These are phyloP conservation scores for Hypomecis punctinalis DNA, from an alignment of 2,888 invertebrate species.

Conservation along the genomic window DNA sequence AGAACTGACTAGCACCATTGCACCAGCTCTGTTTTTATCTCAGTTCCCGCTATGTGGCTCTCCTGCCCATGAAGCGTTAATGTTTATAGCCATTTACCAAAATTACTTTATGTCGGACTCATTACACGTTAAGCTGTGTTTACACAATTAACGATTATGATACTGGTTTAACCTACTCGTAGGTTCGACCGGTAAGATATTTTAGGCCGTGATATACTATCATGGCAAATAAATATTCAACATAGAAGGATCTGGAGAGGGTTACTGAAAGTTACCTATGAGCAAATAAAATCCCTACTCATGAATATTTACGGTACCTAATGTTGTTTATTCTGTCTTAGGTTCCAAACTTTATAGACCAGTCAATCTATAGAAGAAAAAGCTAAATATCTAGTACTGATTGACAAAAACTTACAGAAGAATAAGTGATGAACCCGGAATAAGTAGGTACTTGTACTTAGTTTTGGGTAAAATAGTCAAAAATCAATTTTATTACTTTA, in stretches of 20 bases:
- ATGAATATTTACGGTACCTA: background rate
- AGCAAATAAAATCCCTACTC: background rate
- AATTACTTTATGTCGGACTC: constrained; percentile 42
- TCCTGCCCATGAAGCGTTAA: constrained; percentile 31
- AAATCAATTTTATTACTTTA: too few species aligned
- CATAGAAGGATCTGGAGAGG: background rate
- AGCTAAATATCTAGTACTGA: background rate
- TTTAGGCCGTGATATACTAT: background rate
- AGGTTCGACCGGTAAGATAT: constrained; percentile 1
- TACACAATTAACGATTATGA: constrained; percentile 42
- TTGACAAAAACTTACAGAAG: background rate
- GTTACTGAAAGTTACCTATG: background rate
- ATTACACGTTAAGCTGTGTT: constrained; percentile 38
- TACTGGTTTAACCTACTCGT: constrained; percentile 24
- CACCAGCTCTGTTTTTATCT: constrained; percentile 24
- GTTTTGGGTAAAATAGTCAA: too few species aligned
- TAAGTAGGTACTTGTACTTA: too few species aligned
- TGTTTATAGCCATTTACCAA: constrained; percentile 39
- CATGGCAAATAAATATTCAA: constrained; percentile 3
- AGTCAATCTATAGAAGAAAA: too few species aligned
- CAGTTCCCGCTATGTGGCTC: constrained; percentile 19
- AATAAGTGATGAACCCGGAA: too few species aligned
- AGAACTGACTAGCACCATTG: background rate
- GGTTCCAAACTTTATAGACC: too few species aligned
- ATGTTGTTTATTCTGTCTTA: too few species aligned